Percentiles rank a stretch among this genome's conserved stretches.
Conservation (phyloP, 2,113 vertebrate species). For the Entomyzon cyanotis region DNA sequence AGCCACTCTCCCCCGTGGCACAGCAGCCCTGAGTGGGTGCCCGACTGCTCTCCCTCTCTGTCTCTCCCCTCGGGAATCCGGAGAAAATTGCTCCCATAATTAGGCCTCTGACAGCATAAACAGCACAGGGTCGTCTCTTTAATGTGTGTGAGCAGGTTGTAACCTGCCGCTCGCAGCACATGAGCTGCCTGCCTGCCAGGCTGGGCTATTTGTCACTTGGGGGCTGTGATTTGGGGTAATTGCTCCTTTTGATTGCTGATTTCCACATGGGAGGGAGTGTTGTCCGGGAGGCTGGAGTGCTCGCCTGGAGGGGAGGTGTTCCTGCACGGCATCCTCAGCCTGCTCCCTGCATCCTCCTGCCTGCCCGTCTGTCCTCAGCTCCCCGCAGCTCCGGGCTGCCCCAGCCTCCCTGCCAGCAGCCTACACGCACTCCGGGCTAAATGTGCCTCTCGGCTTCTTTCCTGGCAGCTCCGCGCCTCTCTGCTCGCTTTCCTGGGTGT, state of each 20-base stretch:
- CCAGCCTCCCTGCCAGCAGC: neutral
- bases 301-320: neutral
- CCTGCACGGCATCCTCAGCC: neutral
- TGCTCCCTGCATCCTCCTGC: neutral
- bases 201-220: conserved; percentile 50
- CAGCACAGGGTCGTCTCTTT: conserved; percentile 50
- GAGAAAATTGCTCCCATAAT: conserved; percentile 50
- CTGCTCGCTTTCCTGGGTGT: neutral
- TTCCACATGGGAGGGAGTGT: conserved; percentile 41
- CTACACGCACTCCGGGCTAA: rapidly evolving
- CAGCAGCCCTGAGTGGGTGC: neutral
- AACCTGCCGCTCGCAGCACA: conserved; percentile 1
- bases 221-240: conserved; percentile 50
- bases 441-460: neutral
- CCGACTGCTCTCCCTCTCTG: neutral
- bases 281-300: neutral
- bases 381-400: neutral
- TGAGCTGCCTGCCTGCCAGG: neutral
- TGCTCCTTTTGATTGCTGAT: conserved; percentile 55
- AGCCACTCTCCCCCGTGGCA: neutral
- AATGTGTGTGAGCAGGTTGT: conserved; percentile 41
- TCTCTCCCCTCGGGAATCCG: neutral
- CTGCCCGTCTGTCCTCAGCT: neutral
- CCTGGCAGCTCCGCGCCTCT: neutral
- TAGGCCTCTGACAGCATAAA: conserved; percentile 29